Conservation (phyloP, 2,888 invertebrate genomes). For the Tetragnatha montana region DNA sequence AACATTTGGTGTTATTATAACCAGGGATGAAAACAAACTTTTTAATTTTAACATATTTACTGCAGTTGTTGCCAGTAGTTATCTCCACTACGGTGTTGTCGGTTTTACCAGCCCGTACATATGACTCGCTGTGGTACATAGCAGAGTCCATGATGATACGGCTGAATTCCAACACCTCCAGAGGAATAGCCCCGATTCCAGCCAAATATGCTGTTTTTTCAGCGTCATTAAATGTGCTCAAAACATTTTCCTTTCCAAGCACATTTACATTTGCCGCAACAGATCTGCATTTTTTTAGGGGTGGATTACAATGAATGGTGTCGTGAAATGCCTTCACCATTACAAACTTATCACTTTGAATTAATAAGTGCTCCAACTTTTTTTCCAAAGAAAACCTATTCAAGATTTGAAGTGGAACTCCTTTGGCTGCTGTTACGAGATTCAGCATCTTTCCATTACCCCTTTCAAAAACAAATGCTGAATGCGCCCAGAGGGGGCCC, state of each 20-base stretch:
- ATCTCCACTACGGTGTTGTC: constrained; percentile 25
- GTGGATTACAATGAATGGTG: not conserved
- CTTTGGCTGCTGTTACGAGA: constrained; percentile 39
- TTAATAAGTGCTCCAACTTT: not conserved
- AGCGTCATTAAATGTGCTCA: not conserved
- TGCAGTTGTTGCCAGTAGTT: not conserved
- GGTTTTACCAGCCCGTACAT: constrained; percentile 16
- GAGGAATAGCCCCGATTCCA: constrained; percentile 19
- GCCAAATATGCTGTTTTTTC: constrained; percentile 18
- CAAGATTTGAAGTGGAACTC: constrained; percentile 17
- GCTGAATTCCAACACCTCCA: constrained; percentile 19
- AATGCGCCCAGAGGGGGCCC: constrained; percentile 16
- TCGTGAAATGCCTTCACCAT: constrained; percentile 15
- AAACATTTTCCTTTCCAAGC: constrained; percentile 13
- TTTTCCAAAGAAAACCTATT: constrained; percentile 7
- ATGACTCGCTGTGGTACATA: constrained; percentile 15
- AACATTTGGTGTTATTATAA: not conserved
- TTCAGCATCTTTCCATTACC: constrained; percentile 23
- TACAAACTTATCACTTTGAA: not conserved
- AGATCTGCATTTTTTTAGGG: constrained; percentile 28
- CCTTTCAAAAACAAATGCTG: not conserved
- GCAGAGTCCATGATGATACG: constrained; percentile 1
- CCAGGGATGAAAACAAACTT: constrained; percentile 4
- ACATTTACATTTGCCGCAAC: not conserved
- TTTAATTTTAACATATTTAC: constrained; percentile 18